A percentile compares a stretch with the other conserved stretches of the same genome.
phyloP scores from a whole-genome alignment of 1,140 invertebrate species.

The Cepaea nemoralis region DNA sequence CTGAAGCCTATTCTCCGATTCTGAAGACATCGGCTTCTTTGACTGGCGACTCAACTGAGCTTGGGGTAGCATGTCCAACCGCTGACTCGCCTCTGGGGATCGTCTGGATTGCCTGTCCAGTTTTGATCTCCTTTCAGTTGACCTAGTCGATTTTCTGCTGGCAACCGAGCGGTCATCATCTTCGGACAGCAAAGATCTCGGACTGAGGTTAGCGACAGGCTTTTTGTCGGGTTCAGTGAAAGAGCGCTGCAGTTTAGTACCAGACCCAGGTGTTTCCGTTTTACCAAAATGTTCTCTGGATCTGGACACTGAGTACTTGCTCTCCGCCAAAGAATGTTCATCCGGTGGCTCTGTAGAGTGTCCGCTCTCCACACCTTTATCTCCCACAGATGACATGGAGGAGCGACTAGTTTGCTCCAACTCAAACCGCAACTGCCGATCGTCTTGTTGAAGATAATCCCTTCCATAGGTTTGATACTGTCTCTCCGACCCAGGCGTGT shows the following conservation, averaged over 20 bases:
- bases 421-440: background rate
- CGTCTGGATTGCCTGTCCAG: background rate
- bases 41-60: background rate
- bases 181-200: no score
- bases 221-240: no score
- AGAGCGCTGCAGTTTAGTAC: no score
- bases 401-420: background rate
- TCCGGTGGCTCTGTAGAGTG: background rate
- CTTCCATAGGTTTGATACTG: background rate
- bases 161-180: background rate
- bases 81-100: background rate
- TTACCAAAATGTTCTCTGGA: background rate
- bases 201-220: no score
- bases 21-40: background rate
- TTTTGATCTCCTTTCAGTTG: background rate
- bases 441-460: background rate
- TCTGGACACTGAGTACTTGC: background rate
- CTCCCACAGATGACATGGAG: background rate
- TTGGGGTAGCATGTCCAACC: background rate
- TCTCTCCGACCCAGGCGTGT: background rate
- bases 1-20: background rate
- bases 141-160: background rate
- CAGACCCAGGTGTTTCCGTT: no score
- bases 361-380: background rate
- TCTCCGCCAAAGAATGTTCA: background rate